Percentiles rank a stretch among this genome's conserved stretches.
Conservation (phyloP, 23 tunicate genomes). For the Clavelina lepadiformis region DNA sequence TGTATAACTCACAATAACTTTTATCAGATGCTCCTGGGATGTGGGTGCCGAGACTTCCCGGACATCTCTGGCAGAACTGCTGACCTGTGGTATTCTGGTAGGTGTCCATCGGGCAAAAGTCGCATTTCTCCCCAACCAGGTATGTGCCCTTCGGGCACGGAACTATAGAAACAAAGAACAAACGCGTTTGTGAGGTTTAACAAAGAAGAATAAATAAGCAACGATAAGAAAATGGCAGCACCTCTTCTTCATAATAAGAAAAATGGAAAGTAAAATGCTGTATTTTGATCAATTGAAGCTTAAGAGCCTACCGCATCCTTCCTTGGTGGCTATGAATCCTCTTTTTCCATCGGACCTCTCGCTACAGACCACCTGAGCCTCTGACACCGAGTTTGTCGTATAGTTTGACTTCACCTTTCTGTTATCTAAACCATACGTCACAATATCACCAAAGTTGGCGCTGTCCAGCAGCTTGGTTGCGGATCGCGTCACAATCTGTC, state of each 20-base stretch:
- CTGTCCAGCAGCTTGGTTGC: constrained; percentile 35
- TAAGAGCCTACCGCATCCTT: constrained; percentile 38
- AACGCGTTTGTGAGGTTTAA: no score
- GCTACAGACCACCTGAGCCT: constrained; percentile 16
- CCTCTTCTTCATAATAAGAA: no score
- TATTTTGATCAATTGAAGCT: not conserved
- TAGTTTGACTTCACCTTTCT: constrained; percentile 51
- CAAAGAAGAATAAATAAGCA: not conserved
- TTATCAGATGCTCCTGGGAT: constrained; percentile 40
- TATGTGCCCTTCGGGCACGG: constrained; percentile 76
- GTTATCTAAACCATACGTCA: constrained; percentile 20
- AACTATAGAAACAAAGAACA: constrained; percentile 11
- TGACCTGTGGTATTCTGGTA: constrained; percentile 55
- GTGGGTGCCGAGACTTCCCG: constrained; percentile 39
- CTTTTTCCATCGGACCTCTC: no score
- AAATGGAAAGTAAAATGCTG: not conserved
- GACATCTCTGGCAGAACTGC: constrained; percentile 33
- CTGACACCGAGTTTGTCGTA: constrained; percentile 14
- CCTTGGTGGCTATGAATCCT: constrained; percentile 22
- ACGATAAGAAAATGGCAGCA: not conserved
- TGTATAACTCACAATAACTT: constrained; percentile 52
- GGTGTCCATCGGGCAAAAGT: constrained; percentile 62
- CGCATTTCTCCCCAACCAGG: constrained; percentile 37
- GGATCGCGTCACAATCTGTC: constrained; percentile 27
- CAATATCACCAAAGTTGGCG: constrained; percentile 27